phyloP scores from a whole-genome alignment of 2,113 vertebrate species.

The Limanda limanda region DNA sequence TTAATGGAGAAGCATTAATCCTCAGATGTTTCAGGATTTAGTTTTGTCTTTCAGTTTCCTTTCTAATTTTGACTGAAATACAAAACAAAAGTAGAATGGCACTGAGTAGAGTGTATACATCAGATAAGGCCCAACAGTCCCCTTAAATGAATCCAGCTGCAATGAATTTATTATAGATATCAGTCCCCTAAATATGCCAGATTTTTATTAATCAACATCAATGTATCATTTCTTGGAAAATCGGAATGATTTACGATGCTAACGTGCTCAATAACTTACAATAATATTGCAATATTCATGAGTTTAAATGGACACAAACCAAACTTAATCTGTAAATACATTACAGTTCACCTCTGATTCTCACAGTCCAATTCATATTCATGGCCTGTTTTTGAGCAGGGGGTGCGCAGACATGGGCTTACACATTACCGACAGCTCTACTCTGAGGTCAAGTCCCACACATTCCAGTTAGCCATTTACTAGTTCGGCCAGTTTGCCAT shows the following conservation, averaged over 20 bases:
- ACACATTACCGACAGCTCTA: conserved; percentile 64
- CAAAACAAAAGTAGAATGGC: neutral
- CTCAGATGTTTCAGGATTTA: neutral
- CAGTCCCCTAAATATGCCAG: too few species aligned
- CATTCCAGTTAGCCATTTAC: conserved; percentile 74
- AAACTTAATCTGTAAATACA: conserved; percentile 4
- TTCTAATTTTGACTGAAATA: neutral
- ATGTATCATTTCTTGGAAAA: too few species aligned
- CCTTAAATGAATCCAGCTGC: too few species aligned
- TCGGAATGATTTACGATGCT: too few species aligned
- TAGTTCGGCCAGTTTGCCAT: conserved; percentile 59
- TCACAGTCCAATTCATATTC: conserved; percentile 64
- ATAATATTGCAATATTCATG: neutral
- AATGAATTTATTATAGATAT: too few species aligned
- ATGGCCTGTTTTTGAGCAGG: conserved; percentile 31
- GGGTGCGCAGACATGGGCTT: conserved; percentile 43
- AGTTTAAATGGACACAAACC: neutral
- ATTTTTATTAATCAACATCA: too few species aligned
- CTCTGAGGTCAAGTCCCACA: conserved; percentile 50
- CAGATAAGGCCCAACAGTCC: too few species aligned
- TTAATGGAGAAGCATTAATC: conserved; percentile 27
- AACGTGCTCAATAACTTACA: too few species aligned
- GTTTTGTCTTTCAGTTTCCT: neutral
- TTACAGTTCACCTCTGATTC: conserved; percentile 29
- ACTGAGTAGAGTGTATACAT: too few species aligned